Conservation (phyloP, 2,113 vertebrate genomes). For the Tragelaphus buxtoni region DNA sequence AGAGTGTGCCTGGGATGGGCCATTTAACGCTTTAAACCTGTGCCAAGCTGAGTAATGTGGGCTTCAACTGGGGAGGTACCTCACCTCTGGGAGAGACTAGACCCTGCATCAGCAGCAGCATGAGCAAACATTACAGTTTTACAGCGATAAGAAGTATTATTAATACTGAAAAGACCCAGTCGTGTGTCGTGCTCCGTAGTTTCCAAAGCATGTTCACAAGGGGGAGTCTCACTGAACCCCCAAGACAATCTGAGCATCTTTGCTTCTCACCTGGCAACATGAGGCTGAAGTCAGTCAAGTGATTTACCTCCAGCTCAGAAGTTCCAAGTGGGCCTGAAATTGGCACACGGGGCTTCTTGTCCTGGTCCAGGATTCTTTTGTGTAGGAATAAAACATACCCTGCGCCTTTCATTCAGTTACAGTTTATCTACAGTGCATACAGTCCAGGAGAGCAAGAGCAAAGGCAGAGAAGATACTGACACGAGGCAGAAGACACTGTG, state of each 20-base stretch:
- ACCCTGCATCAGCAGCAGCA: background rate
- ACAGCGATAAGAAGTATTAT: background rate
- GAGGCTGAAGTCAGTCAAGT: background rate
- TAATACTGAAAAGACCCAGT: background rate
- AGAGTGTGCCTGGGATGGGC: constrained; percentile 29
- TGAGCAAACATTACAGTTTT: background rate
- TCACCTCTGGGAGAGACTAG: background rate
- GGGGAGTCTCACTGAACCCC: background rate
- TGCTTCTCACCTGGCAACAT: background rate
- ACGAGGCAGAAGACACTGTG: background rate
- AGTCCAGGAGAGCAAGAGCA: background rate
- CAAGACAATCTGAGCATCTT: background rate
- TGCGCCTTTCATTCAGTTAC: background rate
- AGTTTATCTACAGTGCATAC: background rate
- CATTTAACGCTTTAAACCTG: constrained; percentile 27
- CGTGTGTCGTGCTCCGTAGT: background rate
- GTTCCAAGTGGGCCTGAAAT: background rate
- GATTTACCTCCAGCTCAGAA: background rate
- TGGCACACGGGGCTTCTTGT: background rate
- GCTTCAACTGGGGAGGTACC: background rate
- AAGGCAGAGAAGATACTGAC: background rate
- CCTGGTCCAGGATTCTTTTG: background rate
- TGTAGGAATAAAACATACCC: background rate
- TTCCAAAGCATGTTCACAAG: background rate
- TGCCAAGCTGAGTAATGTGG: constrained; percentile 48